Conservation (phyloP, 2,888 invertebrate species). For the Aphidius colemani region DNA sequence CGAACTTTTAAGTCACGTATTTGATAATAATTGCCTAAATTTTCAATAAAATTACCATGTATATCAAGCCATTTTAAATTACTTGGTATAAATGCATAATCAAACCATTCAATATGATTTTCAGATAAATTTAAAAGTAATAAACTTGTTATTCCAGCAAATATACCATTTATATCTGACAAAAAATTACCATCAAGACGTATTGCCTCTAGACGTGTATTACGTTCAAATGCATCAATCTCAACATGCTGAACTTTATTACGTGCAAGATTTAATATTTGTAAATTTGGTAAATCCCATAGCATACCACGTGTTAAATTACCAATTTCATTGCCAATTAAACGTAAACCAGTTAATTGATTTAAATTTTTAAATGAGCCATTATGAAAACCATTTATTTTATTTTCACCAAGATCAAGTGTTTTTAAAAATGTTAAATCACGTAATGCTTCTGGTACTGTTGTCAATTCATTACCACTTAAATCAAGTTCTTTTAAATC, state of each 20-base stretch:
- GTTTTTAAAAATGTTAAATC: constrained; percentile 84
- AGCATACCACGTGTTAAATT: constrained; percentile 85
- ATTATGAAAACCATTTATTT: constrained; percentile 80
- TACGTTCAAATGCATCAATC: constrained; percentile 80
- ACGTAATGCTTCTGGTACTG: constrained; percentile 82
- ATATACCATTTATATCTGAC: constrained; percentile 87
- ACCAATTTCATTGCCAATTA: constrained; percentile 89
- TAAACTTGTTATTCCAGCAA: constrained; percentile 82
- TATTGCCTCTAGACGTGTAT: constrained; percentile 82
- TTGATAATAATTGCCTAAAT: constrained; percentile 85
- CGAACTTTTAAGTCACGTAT: constrained; percentile 71
- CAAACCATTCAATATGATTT: constrained; percentile 91
- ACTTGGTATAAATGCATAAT: constrained; percentile 88
- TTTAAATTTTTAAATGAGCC: constrained; percentile 84
- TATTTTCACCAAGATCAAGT: constrained; percentile 90
- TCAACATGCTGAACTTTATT: constrained; percentile 88
- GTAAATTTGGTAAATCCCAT: constrained; percentile 81
- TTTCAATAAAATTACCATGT: constrained; percentile 87
- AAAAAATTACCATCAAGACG: constrained; percentile 86
- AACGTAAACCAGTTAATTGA: constrained; percentile 82
- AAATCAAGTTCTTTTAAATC: constrained; percentile 87
- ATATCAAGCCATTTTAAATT: constrained; percentile 90
- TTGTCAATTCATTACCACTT: constrained; percentile 81
- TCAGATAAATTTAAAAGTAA: constrained; percentile 88
- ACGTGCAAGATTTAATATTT: constrained; percentile 85